Evolutionary conservation across 2,888 invertebrate species (phyloP), one percentile per base, ranked within the genome.

Genomic region (Cryptocephalus moraei): DNA sequence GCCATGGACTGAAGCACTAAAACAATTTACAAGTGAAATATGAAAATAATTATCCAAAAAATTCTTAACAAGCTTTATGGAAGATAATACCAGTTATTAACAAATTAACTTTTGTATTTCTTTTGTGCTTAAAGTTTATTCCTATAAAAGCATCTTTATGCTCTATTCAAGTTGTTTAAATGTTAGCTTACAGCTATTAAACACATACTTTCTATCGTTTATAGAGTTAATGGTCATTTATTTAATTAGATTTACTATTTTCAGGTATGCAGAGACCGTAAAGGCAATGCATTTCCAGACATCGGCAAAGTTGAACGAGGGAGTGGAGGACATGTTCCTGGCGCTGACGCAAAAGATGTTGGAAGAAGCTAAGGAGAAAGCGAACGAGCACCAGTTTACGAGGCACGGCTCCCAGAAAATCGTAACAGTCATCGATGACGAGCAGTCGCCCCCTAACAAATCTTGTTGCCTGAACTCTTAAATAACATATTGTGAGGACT

Each of bases 271-370:
- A 3, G 78, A 79, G 54, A 86, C 87, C 67, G 94, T 95, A 8
- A 93, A 92, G 46, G 95, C 96, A 1, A 81, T 82, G 61, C 94
- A 95, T 71, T 91, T 84, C 69, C 86, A 90, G 66, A 92, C 94
- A 33, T 95, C 95, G 32, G 96, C 96, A 0, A 96, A 96, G 72
- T 71, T 83, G 49, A 93, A 93, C 68, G 81, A 85, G 68, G 93
- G 93, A 32, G 86, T 95, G 6, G 91, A 93, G 66, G 92, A 95
- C 51, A 75, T 95, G 64, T 95, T 95, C 68, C 69, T 92, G 42
- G 84, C 88, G 55, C 72, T 96, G 49, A 86, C 90, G 34, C 79
- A 80, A 62, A 79, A 82, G 59, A 86, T 91, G 84, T 78, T 89
- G 46, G 64, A 68, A 46, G 62, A 61, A 49, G 61, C 59, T 33